Percentiles rank a stretch among this genome's conserved stretches.
These are phyloP conservation scores for Nephrotoma guestfalica DNA, from an alignment of 2,888 invertebrate species.

Conservation along the genomic window DNA sequence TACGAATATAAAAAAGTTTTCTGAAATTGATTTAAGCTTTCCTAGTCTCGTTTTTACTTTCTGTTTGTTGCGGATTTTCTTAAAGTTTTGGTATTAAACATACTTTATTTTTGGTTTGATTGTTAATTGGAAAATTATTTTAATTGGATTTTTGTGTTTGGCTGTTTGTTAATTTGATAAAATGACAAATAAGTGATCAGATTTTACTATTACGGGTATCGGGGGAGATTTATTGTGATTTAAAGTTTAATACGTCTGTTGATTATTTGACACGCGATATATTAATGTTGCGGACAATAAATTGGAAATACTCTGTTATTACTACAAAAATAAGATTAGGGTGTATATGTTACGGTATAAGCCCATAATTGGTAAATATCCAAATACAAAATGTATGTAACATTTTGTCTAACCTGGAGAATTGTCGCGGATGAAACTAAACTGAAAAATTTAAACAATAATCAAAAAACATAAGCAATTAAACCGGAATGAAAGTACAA, in stretches of 20 bases:
- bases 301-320: no score
- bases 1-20: not conserved
- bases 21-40: not conserved
- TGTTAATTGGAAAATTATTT: not conserved
- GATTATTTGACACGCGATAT: not conserved
- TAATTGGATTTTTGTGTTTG: not conserved
- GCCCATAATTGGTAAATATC: no score
- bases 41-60: not conserved
- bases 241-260: not conserved
- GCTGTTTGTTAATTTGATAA: not conserved
- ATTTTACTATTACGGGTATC: not conserved
- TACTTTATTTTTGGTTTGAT: not conserved
- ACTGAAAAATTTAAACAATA: no score
- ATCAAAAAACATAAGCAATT: no score
- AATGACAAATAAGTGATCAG: not conserved
- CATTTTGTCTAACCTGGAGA: no score
- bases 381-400: no score
- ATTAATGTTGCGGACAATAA: no score
- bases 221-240: not conserved
- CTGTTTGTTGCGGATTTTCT: not conserved
- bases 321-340: no score
- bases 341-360: no score
- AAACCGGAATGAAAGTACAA: no score
- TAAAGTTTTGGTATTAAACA: not conserved
- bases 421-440: no score